phyloP scores from a whole-genome alignment of 2,797 vertebrate species.

The Enteromius thamalakanensis region DNA sequence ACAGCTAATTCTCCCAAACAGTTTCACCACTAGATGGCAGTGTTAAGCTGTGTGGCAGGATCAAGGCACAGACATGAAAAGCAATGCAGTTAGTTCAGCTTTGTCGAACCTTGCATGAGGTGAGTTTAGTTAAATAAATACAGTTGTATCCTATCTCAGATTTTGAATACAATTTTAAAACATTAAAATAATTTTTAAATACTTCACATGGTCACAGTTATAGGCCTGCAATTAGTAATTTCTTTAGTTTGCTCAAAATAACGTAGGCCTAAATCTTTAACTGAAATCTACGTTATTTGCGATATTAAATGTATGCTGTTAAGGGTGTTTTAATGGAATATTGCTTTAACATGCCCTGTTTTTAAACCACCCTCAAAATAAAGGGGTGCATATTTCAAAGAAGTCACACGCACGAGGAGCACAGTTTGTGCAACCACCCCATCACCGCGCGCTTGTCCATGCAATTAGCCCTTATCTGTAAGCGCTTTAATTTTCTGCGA shows the following conservation, averaged over 20 bases:
- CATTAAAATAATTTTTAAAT: neutral
- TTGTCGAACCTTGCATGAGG: neutral
- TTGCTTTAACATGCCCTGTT: neutral
- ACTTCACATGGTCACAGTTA: neutral
- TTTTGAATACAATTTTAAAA: neutral
- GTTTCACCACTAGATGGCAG: slow-evolving; percentile 23
- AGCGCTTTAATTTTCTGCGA: slow-evolving; percentile 68
- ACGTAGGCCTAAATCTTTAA: neutral
- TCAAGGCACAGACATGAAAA: neutral
- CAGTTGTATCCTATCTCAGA: neutral
- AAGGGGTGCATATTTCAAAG: slow-evolving; percentile 19
- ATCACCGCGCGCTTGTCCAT: slow-evolving; percentile 68
- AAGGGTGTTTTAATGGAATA: neutral
- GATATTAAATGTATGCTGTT: neutral
- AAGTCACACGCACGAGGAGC: neutral
- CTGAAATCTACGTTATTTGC: neutral
- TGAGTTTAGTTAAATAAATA: neutral
- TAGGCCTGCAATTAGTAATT: neutral
- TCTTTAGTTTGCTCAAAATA: neutral
- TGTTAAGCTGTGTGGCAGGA: neutral
- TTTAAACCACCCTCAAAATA: slow-evolving; percentile 17
- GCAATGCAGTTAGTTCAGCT: neutral
- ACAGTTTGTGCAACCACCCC: slow-evolving; percentile 30
- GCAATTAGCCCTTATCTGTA: slow-evolving; percentile 69
- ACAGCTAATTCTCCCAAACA: neutral